These are phyloP conservation scores for Achatina immaculata DNA, from an alignment of 1,140 invertebrate species.

Conservation along the genomic window DNA sequence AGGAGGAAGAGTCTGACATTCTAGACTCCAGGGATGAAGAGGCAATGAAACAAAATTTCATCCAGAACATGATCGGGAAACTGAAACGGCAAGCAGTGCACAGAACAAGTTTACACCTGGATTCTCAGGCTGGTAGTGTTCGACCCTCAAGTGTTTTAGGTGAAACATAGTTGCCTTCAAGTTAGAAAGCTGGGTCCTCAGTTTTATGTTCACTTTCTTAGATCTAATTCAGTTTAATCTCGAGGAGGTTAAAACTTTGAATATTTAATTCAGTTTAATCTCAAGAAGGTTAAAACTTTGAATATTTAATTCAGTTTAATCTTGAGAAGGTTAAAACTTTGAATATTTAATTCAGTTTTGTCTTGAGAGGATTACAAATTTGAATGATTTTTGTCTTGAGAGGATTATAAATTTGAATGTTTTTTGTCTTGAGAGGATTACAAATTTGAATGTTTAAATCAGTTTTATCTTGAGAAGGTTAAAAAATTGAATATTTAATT, in stretches of 20 bases:
- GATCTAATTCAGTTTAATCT: not conserved
- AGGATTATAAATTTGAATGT: too few species aligned
- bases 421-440: too few species aligned
- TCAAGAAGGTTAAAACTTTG: not conserved
- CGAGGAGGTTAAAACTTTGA: not conserved
- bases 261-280: not conserved
- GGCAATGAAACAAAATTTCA: not conserved
- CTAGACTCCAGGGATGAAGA: slow-evolving; percentile 7
- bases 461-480: not conserved
- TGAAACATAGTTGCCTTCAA: not conserved
- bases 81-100: slow-evolving; percentile 11
- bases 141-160: not conserved
- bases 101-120: slow-evolving; percentile 17
- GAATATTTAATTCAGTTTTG: not conserved
- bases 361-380: too few species aligned
- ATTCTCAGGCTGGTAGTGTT: not conserved
- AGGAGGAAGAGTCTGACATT: slow-evolving; percentile 13
- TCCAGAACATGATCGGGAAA: not conserved
- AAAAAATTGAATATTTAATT: not conserved
- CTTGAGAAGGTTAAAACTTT: not conserved
- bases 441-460: too few species aligned
- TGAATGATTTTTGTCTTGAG: too few species aligned
- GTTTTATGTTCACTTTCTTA: not conserved
- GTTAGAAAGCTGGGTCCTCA: not conserved
- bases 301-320: not conserved